Base-by-base conservation (phyloP, 2,113 vertebrate species). In the Chaetodon auriga region DNA sequence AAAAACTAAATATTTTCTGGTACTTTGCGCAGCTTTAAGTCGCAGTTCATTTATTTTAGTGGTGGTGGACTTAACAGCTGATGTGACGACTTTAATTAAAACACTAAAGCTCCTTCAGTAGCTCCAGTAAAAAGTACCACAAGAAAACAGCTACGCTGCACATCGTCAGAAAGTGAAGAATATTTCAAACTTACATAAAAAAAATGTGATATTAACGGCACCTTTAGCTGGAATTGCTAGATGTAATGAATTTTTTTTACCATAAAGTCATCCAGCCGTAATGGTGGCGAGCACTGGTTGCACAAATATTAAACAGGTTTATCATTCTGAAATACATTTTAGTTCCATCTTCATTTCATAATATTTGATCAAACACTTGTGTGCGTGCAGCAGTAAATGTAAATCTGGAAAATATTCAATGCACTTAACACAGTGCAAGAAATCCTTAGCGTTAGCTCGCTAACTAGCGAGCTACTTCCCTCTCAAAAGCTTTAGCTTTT, bases 11-110 rank as follows among this genome's bases (percentile, higher is more conserved):
- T 38, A 2, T 38, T 51, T 58, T 68, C 60, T 61, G 1, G 48
- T 12, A 15, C 23, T 23, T 53, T 41, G 71, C 68, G 54, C 57
- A 80, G 38, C 71, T 55, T 55, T n/a, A 64, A 71, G 48, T 62
- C 77, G 14, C 14, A n/a, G 57, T 76, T 64, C 12, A 70, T 62
- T 43, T 10, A 43, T 25, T 68, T 16, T 12, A 60, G 53, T 21
- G 51, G 63, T 69, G 51, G 12, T 21, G 16, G 16, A 75, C 54
- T n/a, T 1, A 51, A 63, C 58, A 54, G 35, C 35, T 38, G 11
- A 36, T 23, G 35, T 23, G 49, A 54, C 48, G 49, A 54, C 48
- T 70, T 53, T 51, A 53, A 11, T 30, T 30, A 30, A 30, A 30
- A 30, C 30, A 30, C 30, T 30, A 30, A 30, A 30, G 2, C 30